Percentiles rank a stretch among this genome's conserved stretches.
Evolutionary conservation across 2,888 invertebrate species (phyloP).

Genomic region (Meteorus cinctellus): DNA sequence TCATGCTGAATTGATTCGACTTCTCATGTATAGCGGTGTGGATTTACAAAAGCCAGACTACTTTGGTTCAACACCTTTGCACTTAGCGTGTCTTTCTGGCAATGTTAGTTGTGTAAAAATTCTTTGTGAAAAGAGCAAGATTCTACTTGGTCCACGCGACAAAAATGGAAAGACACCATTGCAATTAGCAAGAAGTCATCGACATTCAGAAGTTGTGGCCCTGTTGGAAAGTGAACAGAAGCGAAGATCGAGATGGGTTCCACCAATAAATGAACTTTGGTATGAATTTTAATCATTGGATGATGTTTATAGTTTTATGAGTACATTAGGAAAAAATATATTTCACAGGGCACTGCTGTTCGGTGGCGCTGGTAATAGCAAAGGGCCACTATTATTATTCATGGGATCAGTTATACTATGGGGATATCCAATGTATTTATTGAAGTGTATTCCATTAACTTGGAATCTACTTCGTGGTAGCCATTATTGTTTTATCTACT

Average conservation of each 20-base stretch:
- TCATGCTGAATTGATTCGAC: slow-evolving; percentile 88
- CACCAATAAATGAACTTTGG: slow-evolving; percentile 90
- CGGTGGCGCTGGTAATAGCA: slow-evolving; percentile 93
- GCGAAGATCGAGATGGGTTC: slow-evolving; percentile 87
- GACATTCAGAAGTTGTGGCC: slow-evolving; percentile 89
- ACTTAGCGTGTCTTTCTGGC: slow-evolving; percentile 91
- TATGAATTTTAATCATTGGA: slow-evolving; percentile 58
- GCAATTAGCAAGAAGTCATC: slow-evolving; percentile 90
- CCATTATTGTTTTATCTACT: slow-evolving; percentile 92
- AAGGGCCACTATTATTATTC: slow-evolving; percentile 90
- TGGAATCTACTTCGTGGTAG: slow-evolving; percentile 91
- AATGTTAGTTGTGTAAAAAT: slow-evolving; percentile 90
- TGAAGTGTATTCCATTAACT: slow-evolving; percentile 91
- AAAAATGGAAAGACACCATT: slow-evolving; percentile 95
- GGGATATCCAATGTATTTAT: slow-evolving; percentile 96
- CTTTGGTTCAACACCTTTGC: slow-evolving; percentile 93
- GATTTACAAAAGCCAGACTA: slow-evolving; percentile 92
- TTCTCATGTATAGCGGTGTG: slow-evolving; percentile 93
- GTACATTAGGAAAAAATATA: slow-evolving; percentile 42
- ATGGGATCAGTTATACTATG: slow-evolving; percentile 89
- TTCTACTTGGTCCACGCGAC: slow-evolving; percentile 89
- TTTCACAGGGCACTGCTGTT: slow-evolving; percentile 84
- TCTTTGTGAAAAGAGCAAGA: slow-evolving; percentile 92
- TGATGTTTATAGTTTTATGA: slow-evolving; percentile 20
- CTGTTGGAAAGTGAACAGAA: slow-evolving; percentile 88